These are phyloP conservation scores for Fragum fragum DNA, from an alignment of 2,888 invertebrate species.

Conservation along the genomic window DNA sequence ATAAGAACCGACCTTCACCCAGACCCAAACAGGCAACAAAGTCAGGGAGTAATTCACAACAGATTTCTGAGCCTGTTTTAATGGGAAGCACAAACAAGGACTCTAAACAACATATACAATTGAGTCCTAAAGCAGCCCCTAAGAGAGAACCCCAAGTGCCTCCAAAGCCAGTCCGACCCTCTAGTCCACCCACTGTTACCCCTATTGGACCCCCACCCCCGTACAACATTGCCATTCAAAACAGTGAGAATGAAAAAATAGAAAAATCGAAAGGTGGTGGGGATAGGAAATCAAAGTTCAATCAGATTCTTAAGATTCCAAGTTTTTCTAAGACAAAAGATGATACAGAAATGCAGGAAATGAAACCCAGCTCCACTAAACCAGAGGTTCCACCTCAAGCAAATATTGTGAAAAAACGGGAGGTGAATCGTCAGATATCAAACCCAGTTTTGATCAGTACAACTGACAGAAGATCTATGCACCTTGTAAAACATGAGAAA, in stretches of 20 bases:
- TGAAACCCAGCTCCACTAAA: slow-evolving; percentile 32
- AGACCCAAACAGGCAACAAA: slow-evolving; percentile 21
- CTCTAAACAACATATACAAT: slow-evolving; percentile 61
- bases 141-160: slow-evolving; percentile 34
- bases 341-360: slow-evolving; percentile 22
- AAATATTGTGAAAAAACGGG: slow-evolving; percentile 73
- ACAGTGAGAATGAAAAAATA: not conserved
- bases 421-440: slow-evolving; percentile 79
- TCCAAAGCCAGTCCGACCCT: slow-evolving; percentile 54
- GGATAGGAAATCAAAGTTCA: slow-evolving; percentile 58
- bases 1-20: slow-evolving; percentile 33
- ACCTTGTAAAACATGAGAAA: slow-evolving; percentile 69
- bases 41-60: slow-evolving; percentile 3
- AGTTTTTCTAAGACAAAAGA: slow-evolving; percentile 46
- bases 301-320: slow-evolving; percentile 56
- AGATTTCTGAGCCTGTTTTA: slow-evolving; percentile 71
- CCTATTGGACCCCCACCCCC: not conserved
- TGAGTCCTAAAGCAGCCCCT: slow-evolving; percentile 52
- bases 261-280: slow-evolving; percentile 17
- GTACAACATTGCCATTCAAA: not conserved
- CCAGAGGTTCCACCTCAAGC: slow-evolving; percentile 40
- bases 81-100: slow-evolving; percentile 71
- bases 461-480: slow-evolving; percentile 80
- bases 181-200: slow-evolving; percentile 31
- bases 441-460: slow-evolving; percentile 81